phyloP scores from a whole-genome alignment of 1,140 invertebrate species.

The Drosophila mayri region DNA sequence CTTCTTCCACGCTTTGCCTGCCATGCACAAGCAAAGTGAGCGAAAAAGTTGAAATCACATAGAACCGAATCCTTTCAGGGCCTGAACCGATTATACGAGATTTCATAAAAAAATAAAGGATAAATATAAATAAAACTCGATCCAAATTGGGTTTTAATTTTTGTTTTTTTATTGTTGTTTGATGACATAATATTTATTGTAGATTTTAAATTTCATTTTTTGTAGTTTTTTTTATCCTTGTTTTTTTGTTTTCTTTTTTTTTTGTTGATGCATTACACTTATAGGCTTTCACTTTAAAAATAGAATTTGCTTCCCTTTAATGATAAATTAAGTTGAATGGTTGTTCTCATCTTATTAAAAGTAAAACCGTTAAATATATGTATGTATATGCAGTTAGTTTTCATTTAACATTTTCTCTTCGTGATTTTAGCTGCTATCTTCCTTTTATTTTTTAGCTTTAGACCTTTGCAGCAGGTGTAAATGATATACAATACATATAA shows the following conservation, averaged over 20 bases:
- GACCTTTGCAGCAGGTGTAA: constrained; percentile 65
- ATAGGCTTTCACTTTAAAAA: constrained; percentile 72
- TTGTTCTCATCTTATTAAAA: constrained; percentile 63
- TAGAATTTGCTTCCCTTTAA: constrained; percentile 62
- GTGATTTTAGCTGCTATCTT: constrained; percentile 54
- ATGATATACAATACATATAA: constrained; percentile 71
- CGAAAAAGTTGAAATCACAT: neutral
- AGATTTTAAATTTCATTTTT: constrained; percentile 62
- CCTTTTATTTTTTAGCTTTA: constrained; percentile 22
- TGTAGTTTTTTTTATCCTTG: constrained; percentile 20
- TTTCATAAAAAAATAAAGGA: neutral
- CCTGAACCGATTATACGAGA: neutral
- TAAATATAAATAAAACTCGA: constrained; percentile 18
- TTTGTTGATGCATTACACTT: constrained; percentile 72
- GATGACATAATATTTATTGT: constrained; percentile 73
- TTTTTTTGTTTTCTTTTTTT: constrained; percentile 19
- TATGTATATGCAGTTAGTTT: constrained; percentile 52
- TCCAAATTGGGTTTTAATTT: constrained; percentile 66
- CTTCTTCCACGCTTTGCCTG: neutral
- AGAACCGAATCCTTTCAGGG: neutral
- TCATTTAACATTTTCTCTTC: constrained; percentile 60
- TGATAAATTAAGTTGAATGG: constrained; percentile 73
- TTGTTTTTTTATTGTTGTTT: constrained; percentile 59
- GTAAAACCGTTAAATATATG: constrained; percentile 68
- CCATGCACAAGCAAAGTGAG: neutral